Percentiles rank a stretch among this genome's conserved stretches.
These are phyloP conservation scores for Eupithecia exiguata DNA, from an alignment of 2,888 invertebrate genomes.

Conservation along the genomic window DNA sequence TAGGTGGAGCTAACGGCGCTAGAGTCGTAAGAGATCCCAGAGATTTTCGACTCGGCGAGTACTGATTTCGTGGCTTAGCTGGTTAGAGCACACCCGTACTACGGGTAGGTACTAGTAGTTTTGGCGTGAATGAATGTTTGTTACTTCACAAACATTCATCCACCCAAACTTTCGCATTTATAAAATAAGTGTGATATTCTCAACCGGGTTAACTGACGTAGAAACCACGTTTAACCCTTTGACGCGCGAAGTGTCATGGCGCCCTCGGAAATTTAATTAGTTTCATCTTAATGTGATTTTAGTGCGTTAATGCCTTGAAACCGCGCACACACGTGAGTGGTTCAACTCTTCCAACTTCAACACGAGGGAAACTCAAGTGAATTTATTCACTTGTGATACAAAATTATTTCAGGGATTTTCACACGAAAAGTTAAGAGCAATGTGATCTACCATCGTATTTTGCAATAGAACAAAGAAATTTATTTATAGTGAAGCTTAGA, in stretches of 20 bases:
- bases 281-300: conserved; percentile 3
- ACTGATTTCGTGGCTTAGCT: no score
- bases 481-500: no score
- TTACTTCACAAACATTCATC: background rate
- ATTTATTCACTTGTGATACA: background rate
- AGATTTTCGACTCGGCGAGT: no score
- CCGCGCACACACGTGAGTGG: background rate
- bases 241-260: background rate
- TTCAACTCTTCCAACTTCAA: background rate
- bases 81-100: no score
- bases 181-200: background rate
- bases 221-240: background rate
- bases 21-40: no score
- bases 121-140: no score
- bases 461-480: no score
- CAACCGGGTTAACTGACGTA: background rate
- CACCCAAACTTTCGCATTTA: background rate
- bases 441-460: no score
- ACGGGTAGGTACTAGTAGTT: no score
- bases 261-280: background rate
- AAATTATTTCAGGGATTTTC: no score
- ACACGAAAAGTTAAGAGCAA: no score
- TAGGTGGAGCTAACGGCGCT: no score
- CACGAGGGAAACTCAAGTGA: background rate
- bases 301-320: background rate